Conservation (phyloP, 1,140 invertebrate genomes). For the Heliothis subflexa region DNA sequence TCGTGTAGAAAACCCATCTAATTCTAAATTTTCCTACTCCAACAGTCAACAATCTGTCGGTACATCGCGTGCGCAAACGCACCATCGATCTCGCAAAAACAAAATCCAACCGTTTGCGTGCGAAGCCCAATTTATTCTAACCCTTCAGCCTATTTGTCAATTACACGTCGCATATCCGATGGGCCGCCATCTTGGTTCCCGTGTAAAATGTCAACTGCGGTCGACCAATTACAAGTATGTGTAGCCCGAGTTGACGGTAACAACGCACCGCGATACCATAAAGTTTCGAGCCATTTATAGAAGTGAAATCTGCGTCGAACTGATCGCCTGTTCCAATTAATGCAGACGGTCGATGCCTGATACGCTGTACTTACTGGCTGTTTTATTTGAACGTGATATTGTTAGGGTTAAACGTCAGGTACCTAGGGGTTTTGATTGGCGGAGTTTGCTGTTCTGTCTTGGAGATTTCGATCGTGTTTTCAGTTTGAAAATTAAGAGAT, state of each 20-base stretch:
- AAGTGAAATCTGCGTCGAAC: slow-evolving; percentile 65
- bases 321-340: slow-evolving; percentile 79
- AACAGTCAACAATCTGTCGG: slow-evolving; percentile 27
- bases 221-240: slow-evolving; percentile 79
- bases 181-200: slow-evolving; percentile 75
- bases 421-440: not conserved
- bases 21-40: slow-evolving; percentile 17
- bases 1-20: not conserved
- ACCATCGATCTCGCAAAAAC: slow-evolving; percentile 36
- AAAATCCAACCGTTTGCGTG: slow-evolving; percentile 48
- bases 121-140: slow-evolving; percentile 53
- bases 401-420: slow-evolving; percentile 23
- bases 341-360: slow-evolving; percentile 69
- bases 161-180: slow-evolving; percentile 74
- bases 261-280: slow-evolving; percentile 79
- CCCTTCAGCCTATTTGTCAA: slow-evolving; percentile 78
- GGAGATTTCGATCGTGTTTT: not conserved
- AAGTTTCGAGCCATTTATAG: slow-evolving; percentile 81
- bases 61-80: slow-evolving; percentile 35
- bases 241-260: slow-evolving; percentile 73
- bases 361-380: slow-evolving; percentile 49
- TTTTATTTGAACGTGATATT: slow-evolving; percentile 27
- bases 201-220: slow-evolving; percentile 79
- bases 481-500: too few relatives aligned
- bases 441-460: not conserved